These are phyloP conservation scores for Glaucomys volans DNA, from an alignment of 2,113 vertebrate genomes.

Conservation along the genomic window DNA sequence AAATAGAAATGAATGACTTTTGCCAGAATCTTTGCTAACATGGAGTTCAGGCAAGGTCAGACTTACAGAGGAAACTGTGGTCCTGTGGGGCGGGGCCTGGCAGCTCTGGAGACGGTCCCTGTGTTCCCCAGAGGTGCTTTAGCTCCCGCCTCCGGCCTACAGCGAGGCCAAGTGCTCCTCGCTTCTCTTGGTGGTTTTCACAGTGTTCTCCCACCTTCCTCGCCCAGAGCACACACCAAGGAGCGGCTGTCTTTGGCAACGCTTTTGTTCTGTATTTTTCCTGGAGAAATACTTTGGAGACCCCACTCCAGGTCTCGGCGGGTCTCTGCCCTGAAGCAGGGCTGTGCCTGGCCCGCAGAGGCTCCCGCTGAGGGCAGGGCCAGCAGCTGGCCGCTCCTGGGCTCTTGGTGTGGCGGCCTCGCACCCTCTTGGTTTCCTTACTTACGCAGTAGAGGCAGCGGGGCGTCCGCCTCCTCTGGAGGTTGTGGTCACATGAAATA, in stretches of 20 bases:
- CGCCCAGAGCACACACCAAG: not conserved
- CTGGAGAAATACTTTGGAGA: not conserved
- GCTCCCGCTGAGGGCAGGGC: not conserved
- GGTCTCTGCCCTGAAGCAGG: not conserved
- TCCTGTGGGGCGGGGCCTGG: not conserved
- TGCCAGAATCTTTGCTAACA: not conserved
- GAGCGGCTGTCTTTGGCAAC: not conserved
- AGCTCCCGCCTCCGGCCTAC: not conserved
- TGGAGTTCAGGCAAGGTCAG: not conserved
- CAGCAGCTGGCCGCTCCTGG: rapidly evolving
- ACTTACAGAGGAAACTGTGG: no score
- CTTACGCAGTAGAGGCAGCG: no score
- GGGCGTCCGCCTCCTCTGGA: rapidly evolving
- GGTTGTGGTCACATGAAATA: not conserved
- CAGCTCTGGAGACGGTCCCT: not conserved
- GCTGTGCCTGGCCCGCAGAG: not conserved
- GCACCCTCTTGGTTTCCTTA: not conserved
- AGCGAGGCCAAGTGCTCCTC: not conserved
- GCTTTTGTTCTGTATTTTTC: not conserved
- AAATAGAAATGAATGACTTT: not conserved
- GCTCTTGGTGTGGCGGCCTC: not conserved
- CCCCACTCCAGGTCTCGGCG: no score
- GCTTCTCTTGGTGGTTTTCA: not conserved
- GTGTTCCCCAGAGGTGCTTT: not conserved
- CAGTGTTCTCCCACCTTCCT: no score